Evolutionary conservation across 1,140 invertebrate species (phyloP), one percentile per base, ranked within the genome.

Genomic region (Neuroterus valhalla): DNA sequence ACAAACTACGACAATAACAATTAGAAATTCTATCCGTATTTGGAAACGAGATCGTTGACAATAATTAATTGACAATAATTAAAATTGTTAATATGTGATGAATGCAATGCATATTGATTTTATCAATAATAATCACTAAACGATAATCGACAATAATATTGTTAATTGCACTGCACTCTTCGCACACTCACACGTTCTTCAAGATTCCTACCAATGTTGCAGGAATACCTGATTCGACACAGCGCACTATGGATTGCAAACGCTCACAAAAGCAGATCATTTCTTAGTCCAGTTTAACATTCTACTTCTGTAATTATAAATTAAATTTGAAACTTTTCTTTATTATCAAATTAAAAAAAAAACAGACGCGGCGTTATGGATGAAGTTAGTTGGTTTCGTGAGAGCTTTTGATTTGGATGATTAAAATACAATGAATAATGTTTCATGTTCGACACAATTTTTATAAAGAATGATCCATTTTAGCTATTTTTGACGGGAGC

Each of bases 71-170:
- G 31, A 38, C 31, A 38, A 38, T 38, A 38, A 38, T 38, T 8
- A 38, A 38, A 38, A 38, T 38, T 38, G 31, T 38, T 38, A 38
- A 8, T 38, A 38, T 38, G 31, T 38, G 31, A 38, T 38, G 6
- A 38, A 8, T 5, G 10, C 31, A 0, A 38, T 38, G 10, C 31
- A 38, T 10, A 38, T 38, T 38, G 1, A 38, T 38, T 38, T 38
- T 38, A 77, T 71, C 62, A 44, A 77, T 77, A 77, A 50, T 72
- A 74, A 23, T n/a, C n/a, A n/a, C n/a, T 81, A 77, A 46, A 72
- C 70, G 76, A 83, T 81, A 38, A 38, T 74, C 74, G 83, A 85
- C 85, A 86, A 86, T 86, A 86, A 85, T 69, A 73, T 80, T 77
- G 4, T 38, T 77, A 70, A 76, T 72, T 82, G 84, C 79, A 82